Percentiles rank a stretch among this genome's conserved stretches.
Conservation (phyloP, 2,113 vertebrate species). For the Clarias batrachus region DNA sequence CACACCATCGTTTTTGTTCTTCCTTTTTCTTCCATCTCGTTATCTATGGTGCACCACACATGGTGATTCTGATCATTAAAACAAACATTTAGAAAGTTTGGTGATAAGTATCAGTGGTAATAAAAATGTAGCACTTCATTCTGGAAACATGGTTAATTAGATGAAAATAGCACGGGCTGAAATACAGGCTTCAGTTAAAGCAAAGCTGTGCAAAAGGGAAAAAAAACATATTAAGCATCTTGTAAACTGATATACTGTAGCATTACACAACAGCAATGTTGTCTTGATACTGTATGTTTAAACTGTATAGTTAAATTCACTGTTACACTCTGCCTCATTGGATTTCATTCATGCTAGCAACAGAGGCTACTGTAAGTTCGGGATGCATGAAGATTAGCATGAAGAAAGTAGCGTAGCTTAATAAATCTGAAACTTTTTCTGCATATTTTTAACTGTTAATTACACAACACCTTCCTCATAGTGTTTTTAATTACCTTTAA, state of each 20-base stretch:
- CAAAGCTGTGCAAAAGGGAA: neutral
- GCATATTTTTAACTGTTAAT: neutral
- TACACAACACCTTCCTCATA: neutral
- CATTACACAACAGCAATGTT: neutral
- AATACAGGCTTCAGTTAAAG: neutral
- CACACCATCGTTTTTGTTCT: neutral
- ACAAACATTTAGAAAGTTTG: neutral
- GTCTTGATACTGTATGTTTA: neutral
- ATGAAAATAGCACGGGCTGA: neutral
- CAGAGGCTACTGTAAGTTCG: neutral
- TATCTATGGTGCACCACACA: neutral
- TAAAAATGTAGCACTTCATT: neutral
- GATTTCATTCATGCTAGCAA: neutral
- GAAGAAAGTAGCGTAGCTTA: neutral
- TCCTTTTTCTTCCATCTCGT: neutral
- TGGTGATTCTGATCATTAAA: constrained; percentile 1
- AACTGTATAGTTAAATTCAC: neutral
- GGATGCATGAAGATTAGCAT: neutral
- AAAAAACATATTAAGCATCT: neutral
- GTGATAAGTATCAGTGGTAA: neutral
- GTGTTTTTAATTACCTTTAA: neutral
- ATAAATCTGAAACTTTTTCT: neutral
- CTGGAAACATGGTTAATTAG: neutral
- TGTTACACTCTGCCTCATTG: neutral
- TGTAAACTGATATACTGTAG: neutral